These are phyloP conservation scores for Drosophila neonasuta DNA, from an alignment of 2,888 invertebrate species.

Conservation along the genomic window DNA sequence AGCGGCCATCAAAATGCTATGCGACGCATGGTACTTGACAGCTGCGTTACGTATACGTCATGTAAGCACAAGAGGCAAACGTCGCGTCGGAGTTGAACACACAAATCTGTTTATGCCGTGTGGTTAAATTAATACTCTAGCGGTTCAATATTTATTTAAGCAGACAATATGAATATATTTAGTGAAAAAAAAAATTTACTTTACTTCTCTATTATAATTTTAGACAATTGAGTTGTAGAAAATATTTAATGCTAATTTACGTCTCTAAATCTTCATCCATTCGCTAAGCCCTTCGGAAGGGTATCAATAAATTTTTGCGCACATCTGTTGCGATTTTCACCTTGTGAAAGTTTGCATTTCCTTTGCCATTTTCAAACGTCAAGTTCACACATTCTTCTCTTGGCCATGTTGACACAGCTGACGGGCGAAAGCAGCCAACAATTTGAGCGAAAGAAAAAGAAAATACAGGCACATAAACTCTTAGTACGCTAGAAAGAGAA, in stretches of 20 bases:
- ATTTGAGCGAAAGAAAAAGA: not conserved
- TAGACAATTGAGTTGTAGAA: no score
- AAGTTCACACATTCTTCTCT: slow-evolving; percentile 48
- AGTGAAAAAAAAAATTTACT: no score
- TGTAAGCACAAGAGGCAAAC: not conserved
- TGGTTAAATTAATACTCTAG: slow-evolving; percentile 9
- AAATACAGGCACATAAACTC: slow-evolving; percentile 1
- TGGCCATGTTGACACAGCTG: slow-evolving; percentile 60
- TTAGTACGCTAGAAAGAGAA: not conserved
- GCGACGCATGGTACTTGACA: slow-evolving; percentile 39
- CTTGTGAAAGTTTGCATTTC: slow-evolving; percentile 53
- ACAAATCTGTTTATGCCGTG: not conserved
- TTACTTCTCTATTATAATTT: not conserved
- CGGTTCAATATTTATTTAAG: not conserved
- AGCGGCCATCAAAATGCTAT: slow-evolving; percentile 56
- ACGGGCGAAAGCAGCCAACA: slow-evolving; percentile 22
- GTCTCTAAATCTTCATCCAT: not conserved
- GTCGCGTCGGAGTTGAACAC: not conserved
- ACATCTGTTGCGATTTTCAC: slow-evolving; percentile 59
- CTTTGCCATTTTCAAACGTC: slow-evolving; percentile 42
- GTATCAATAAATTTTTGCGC: slow-evolving; percentile 18
- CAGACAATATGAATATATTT: no score
- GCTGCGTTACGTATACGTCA: slow-evolving; percentile 45
- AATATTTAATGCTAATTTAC: not conserved
- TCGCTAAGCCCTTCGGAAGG: not conserved